Evolutionary conservation across 1,140 invertebrate genomes (phyloP), one percentile per base, ranked within the genome.

Genomic region (Coptotermes formosanus): DNA sequence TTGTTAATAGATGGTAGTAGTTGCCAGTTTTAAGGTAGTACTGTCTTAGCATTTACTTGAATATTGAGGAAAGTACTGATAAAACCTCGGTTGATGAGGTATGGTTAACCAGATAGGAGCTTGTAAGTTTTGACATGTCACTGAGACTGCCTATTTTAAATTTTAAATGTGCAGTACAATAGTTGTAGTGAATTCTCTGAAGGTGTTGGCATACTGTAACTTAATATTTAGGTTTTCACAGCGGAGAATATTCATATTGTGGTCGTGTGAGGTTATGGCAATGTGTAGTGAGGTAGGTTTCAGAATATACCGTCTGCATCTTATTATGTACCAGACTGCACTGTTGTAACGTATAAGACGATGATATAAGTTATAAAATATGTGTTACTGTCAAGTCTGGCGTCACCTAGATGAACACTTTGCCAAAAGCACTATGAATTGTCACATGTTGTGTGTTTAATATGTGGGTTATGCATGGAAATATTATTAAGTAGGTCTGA

Each of bases 31-130:
- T 75, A 75, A n/a, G n/a, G 64, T 75, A 64, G 21, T 21, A 75
- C n/a, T 75, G 14, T 75, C n/a, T n/a, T 75, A 75, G n/a, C 25
- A 75, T 75, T 75, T 75, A 75, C 64, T 75, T 75, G 11, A 75
- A n/a, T n/a, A 30, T 55, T 55, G 52, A 55, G 52, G 19, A 19
- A 55, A 21, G 19, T 55, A 55, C 7, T 55, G 6, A 55, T 55
- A 19, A 75, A 75, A 25, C 7, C 25, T 75, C 30, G 64, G 64
- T 75, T 7, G 14, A n/a, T 75, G n/a, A 30, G n/a, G 64, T n/a
- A 9, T 75, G 64, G 8, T 75, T 75, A 55, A 55, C 19, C 14
- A 21, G 52, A 12, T 55, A 55, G 21, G 52, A 21, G 52, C 52
- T 69, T 75, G n/a, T 75, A 30, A 14, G 25, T n/a, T 3, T 64